Evolutionary conservation across 1,140 invertebrate species (phyloP), one percentile per base, ranked within the genome.

Genomic region (Microplitis demolitor): DNA sequence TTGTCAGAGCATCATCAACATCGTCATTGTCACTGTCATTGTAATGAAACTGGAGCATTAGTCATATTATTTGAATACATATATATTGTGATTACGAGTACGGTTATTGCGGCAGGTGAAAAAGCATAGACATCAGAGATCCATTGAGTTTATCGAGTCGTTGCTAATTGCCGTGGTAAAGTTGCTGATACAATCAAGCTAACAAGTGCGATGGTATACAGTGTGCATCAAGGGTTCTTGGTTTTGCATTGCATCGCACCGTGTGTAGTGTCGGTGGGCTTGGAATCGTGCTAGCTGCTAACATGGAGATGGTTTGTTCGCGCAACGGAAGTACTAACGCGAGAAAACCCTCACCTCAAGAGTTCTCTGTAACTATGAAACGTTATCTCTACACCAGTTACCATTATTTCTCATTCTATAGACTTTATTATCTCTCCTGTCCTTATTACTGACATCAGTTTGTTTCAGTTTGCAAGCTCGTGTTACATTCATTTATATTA

Each of bases 111-210:
- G 50, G 63, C 34, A 45, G 63, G 63, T 45, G 37, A 37, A 45
- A 51, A 66, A n/a, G n/a, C 34, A 8, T n/a, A 37, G 3, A 31
- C 33, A 24, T 16, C 35, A 45, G 39, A 45, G 39, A 45, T 45
- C 13, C 63, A 66, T 45, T 37, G 16, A 16, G 35, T 16, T 66
- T 51, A 51, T 50, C 16, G 45, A 62, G 60, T 62, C 37, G 14
- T 66, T 45, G 39, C 63, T 66, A 66, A 66, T 66, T 66, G 34
- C 63, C 63, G 63, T 66, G 63, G 63, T 66, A 66, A 66, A 66
- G 24, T 66, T 13, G 14, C 63, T 66, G 63, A 66, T 66, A 66
- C 37, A 24, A 66, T 66, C 63, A n/a, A 64, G 14, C 62, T 31
- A 45, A 39, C 63, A 66, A 50, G 45, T 50, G 33, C 6, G 60